Percentiles rank a stretch among this genome's conserved stretches.
phyloP scores from a whole-genome alignment of 2,888 invertebrate species.

The Thyatira batis region DNA sequence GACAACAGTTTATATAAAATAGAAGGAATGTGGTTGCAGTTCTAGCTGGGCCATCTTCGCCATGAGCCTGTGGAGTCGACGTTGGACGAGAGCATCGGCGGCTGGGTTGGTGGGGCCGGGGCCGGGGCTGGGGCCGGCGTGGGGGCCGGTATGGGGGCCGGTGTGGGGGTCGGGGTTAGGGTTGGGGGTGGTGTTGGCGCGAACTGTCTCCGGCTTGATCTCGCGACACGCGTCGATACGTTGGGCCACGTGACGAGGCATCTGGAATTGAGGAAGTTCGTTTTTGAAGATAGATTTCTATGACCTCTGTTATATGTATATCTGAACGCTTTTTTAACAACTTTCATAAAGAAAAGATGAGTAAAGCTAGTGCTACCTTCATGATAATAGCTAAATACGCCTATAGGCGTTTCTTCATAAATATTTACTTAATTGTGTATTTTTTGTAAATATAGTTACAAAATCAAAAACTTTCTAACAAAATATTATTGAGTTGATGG shows the following conservation, averaged over 20 bases:
- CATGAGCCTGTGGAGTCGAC: constrained; percentile 95
- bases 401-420: too few species aligned
- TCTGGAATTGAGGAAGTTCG: too few species aligned
- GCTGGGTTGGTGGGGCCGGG: constrained; percentile 73
- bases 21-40: constrained; percentile 71
- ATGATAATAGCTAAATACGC: too few species aligned
- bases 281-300: too few species aligned
- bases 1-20: constrained; percentile 53
- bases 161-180: constrained; percentile 72
- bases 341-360: too few species aligned
- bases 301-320: too few species aligned
- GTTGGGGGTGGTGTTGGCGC: constrained; percentile 68
- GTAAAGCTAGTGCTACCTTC: too few species aligned
- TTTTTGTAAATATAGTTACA: too few species aligned
- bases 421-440: too few species aligned
- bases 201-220: constrained; percentile 80
- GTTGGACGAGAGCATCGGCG: constrained; percentile 86
- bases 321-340: too few species aligned
- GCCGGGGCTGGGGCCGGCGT: constrained; percentile 80
- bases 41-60: constrained; percentile 99
- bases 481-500: too few species aligned
- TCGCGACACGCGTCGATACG: constrained; percentile 94
- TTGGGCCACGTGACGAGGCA: constrained; percentile 93
- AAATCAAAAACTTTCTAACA: too few species aligned
- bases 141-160: constrained; percentile 84